These are phyloP conservation scores for Trialeurodes vaporariorum DNA, from an alignment of 1,140 invertebrate genomes.

Conservation along the genomic window DNA sequence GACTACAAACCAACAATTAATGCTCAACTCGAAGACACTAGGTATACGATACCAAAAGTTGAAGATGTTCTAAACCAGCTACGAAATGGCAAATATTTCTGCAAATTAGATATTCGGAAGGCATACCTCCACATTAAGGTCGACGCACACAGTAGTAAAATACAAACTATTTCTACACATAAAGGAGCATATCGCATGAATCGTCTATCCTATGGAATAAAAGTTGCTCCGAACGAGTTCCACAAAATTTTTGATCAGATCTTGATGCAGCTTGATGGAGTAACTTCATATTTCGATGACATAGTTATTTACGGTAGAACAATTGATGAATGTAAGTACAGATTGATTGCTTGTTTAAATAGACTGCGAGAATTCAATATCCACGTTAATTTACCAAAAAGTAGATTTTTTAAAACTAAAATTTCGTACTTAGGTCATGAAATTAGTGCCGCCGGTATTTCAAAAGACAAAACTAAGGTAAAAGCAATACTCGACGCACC, in stretches of 20 bases:
- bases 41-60: constrained; percentile 12
- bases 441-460: constrained; percentile 19
- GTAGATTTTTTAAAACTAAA: constrained; percentile 16
- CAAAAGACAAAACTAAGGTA: constrained; percentile 33
- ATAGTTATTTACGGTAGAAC: constrained; percentile 25
- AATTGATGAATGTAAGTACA: constrained; percentile 19
- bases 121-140: constrained; percentile 28
- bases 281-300: constrained; percentile 28
- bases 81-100: constrained; percentile 22
- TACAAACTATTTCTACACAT: too few species aligned
- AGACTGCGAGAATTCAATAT: constrained; percentile 5
- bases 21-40: constrained; percentile 1
- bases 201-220: constrained; percentile 37
- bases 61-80: constrained; percentile 14
- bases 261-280: constrained; percentile 26
- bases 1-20: constrained; percentile 36
- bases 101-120: constrained; percentile 23
- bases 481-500: constrained; percentile 28
- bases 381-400: constrained; percentile 31
- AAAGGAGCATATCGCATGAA: constrained; percentile 32
- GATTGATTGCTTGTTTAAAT: too few species aligned
- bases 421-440: not conserved
- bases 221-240: constrained; percentile 38
- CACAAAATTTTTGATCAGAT: constrained; percentile 37
- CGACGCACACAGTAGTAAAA: constrained; percentile 25